Base-by-base conservation (phyloP, 2,888 invertebrate species). In the Drosophila paracracens region DNA sequence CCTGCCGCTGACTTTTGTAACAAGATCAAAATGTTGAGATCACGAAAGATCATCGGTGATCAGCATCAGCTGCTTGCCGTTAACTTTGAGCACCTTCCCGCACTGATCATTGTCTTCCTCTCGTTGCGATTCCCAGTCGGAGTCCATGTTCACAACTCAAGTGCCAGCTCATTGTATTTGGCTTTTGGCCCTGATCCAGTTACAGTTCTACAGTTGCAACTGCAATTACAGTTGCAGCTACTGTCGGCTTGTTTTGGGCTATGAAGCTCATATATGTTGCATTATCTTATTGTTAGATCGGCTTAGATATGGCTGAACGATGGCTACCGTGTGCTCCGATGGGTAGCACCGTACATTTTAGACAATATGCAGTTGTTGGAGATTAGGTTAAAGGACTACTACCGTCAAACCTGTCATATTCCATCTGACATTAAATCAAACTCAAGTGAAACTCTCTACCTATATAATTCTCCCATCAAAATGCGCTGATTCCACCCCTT, bases 251-350 rank as follows among this genome's bases (percentile, higher is more conserved):
- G 87, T 87, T 86, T 82, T 75, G 75, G 80, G 56, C 82, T 48
- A 72, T 70, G 75, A 85, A 84, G 88, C 80, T 89, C 89, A 85
- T 85, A 85, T 89, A 89, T 89, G 85, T 72, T 80, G 29, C 82
- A 87, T 89, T 85, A 85, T 89, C 88, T 74, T 78, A 84, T 89
- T 85, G 85, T 89, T 82, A 73, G 81, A 85, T 82, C 85, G 59
- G 82, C 71, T 87, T 80, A 87, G 80, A 74, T 60, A 33, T 46
- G 68, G 62, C 73, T 87, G 72, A 82, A 74, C 74, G 87, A 70
- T 70, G 63, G 84, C 85, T 80, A 71, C 81, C 63, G 72, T 67
- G 6, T 50, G 64, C 38, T 13, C 18, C 18, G 4, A 16, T 62
- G 68, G 70, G 62, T 54, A 74, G 62, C 33, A 11, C 16, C 35